A percentile compares a stretch with the other conserved stretches of the same genome.
These are phyloP conservation scores for Cairina moschata DNA, from an alignment of 2,113 vertebrate genomes.

Conservation along the genomic window DNA sequence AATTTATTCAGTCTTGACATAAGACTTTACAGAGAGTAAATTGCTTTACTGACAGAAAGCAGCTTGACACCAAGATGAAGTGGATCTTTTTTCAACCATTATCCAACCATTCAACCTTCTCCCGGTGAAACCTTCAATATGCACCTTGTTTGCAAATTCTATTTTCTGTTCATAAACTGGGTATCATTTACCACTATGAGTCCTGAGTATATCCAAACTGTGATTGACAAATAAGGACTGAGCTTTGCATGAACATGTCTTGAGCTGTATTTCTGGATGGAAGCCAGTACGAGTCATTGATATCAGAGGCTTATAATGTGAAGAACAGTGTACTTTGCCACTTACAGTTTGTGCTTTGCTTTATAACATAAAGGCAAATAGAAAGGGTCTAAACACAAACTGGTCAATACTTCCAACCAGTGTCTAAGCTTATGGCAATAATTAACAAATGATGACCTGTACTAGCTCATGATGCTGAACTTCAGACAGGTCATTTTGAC, in stretches of 20 bases:
- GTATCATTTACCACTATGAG: background rate
- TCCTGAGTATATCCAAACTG: background rate
- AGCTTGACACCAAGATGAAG: background rate
- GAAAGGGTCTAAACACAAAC: background rate
- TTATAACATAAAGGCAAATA: background rate
- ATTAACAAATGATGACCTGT: background rate
- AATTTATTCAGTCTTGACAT: background rate
- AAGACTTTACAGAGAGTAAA: background rate
- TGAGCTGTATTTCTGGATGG: background rate
- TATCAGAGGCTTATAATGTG: background rate
- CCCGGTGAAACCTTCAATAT: background rate
- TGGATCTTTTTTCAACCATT: background rate
- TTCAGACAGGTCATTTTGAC: background rate
- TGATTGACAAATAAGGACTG: background rate
- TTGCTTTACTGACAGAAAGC: background rate
- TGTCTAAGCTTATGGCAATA: background rate
- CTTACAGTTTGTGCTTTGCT: background rate
- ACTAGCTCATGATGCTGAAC: background rate
- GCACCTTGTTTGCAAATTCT: background rate
- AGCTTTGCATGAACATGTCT: background rate
- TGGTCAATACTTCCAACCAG: background rate
- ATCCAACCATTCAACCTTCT: background rate
- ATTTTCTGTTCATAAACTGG: background rate
- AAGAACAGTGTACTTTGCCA: background rate
- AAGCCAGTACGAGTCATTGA: background rate